A percentile compares a stretch with the other conserved stretches of the same genome.
Evolutionary conservation across 1,140 invertebrate genomes (phyloP).

Genomic region (Antheraea pernyi): DNA sequence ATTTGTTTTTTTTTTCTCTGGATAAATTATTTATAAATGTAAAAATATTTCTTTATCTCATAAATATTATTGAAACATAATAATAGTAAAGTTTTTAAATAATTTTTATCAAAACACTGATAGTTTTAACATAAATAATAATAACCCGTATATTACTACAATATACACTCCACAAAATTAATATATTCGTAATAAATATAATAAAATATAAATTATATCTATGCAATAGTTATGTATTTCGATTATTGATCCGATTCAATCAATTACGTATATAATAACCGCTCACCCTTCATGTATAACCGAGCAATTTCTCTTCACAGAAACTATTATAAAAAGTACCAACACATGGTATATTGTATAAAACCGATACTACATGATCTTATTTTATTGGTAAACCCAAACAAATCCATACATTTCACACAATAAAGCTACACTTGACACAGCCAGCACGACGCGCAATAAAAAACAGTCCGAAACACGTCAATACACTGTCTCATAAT

Average conservation of each 20-base stretch:
- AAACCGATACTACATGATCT: slow-evolving; percentile 14
- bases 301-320: slow-evolving; percentile 35
- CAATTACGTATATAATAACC: slow-evolving; percentile 22
- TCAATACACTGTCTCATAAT: slow-evolving; percentile 9
- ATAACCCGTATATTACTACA: too few relatives aligned
- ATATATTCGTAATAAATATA: background rate
- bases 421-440: slow-evolving; percentile 35
- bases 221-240: background rate
- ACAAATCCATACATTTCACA: slow-evolving; percentile 32
- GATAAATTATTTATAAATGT: too few relatives aligned
- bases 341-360: slow-evolving; percentile 41
- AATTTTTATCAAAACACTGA: too few relatives aligned
- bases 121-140: too few relatives aligned
- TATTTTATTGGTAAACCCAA: slow-evolving; percentile 27
- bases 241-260: slow-evolving; percentile 12
- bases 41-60: too few relatives aligned
- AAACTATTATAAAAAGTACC: slow-evolving; percentile 33
- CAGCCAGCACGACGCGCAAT: slow-evolving; percentile 13
- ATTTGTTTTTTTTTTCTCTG: too few relatives aligned
- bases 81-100: too few relatives aligned
- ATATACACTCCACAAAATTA: too few relatives aligned
- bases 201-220: background rate
- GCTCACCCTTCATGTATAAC: slow-evolving; percentile 69
- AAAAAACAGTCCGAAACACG: slow-evolving; percentile 22
- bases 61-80: too few relatives aligned